Conservation (phyloP, 2,888 invertebrate genomes). For the Lithophane semibrunnea region DNA sequence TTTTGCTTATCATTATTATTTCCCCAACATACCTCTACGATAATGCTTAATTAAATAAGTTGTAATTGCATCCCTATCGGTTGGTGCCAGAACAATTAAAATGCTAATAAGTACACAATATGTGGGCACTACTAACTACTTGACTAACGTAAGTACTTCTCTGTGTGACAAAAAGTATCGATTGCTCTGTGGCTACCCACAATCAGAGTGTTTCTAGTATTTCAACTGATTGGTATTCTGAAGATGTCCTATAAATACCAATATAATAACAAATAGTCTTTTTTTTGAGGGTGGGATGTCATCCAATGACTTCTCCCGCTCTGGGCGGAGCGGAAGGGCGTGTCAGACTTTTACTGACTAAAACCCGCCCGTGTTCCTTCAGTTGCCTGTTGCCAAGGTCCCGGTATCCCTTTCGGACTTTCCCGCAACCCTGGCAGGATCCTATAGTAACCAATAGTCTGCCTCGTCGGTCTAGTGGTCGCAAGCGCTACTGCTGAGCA, state of each 20-base stretch:
- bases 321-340: too few relatives aligned
- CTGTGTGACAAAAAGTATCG: constrained; percentile 57
- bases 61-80: constrained; percentile 24
- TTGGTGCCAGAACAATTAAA: constrained; percentile 40
- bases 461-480: too few relatives aligned
- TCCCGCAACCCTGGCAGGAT: too few relatives aligned
- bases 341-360: too few relatives aligned
- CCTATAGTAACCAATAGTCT: too few relatives aligned
- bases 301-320: too few relatives aligned
- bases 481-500: too few relatives aligned
- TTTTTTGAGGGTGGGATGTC: too few relatives aligned
- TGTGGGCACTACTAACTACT: constrained; percentile 35
- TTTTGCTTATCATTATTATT: constrained; percentile 6
- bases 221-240: constrained; percentile 41
- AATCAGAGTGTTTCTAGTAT: constrained; percentile 53
- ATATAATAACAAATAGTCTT: not conserved
- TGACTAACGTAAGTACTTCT: constrained; percentile 1
- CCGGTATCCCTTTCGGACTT: too few relatives aligned
- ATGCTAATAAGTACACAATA: constrained; percentile 45
- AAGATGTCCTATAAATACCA: constrained; percentile 22
- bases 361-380: too few relatives aligned
- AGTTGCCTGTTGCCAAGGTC: too few relatives aligned
- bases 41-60: constrained; percentile 36
- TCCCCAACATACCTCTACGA: not conserved
- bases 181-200: constrained; percentile 66